These are phyloP conservation scores for Trogon surrucura DNA, from an alignment of 2,113 vertebrate species.

Conservation along the genomic window DNA sequence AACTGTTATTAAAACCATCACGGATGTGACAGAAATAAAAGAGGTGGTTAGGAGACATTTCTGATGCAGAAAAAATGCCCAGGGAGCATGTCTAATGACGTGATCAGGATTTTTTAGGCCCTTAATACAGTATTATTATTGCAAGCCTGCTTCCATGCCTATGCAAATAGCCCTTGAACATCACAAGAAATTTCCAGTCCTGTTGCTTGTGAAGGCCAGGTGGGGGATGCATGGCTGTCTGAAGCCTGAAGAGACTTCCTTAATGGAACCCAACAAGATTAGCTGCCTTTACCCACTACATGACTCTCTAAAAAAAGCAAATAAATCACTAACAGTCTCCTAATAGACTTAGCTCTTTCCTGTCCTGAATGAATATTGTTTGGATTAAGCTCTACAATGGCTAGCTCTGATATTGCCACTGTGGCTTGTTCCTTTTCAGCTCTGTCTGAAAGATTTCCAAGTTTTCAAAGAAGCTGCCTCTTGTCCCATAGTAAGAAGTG, in stretches of 20 bases:
- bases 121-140: constrained; percentile 33
- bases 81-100: neutral
- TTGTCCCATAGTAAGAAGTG: neutral
- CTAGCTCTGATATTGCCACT: neutral
- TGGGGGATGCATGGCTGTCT: neutral
- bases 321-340: constrained; percentile 56
- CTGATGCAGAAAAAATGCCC: neutral
- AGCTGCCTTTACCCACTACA: constrained; percentile 40
- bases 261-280: constrained; percentile 65
- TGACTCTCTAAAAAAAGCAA: constrained; percentile 37
- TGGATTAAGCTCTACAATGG: neutral
- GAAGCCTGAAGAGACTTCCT: constrained; percentile 43
- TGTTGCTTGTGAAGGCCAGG: neutral
- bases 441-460: neutral
- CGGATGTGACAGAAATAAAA: constrained; percentile 3
- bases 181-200: constrained; percentile 26
- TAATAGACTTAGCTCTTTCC: constrained; percentile 58
- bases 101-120: neutral
- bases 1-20: neutral
- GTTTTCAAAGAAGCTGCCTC: neutral
- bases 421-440: neutral
- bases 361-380: constrained; percentile 46
- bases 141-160: constrained; percentile 17
- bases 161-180: constrained; percentile 30
- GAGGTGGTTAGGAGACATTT: neutral